phyloP scores from a whole-genome alignment of 2,113 vertebrate species.

The Elgaria multicarinata region DNA sequence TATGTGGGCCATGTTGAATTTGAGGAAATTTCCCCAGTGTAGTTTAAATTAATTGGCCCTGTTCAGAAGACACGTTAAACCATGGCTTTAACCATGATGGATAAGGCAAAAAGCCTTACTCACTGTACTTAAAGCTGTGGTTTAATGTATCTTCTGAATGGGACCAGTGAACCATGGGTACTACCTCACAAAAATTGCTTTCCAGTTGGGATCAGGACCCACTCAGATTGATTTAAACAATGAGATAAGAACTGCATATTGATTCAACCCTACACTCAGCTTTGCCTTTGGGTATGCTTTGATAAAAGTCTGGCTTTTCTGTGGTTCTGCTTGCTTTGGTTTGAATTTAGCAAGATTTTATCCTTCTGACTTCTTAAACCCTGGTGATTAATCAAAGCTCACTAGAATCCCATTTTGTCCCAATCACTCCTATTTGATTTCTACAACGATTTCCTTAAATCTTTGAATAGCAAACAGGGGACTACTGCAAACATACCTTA shows the following conservation, averaged over 20 bases:
- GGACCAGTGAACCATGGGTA: no score
- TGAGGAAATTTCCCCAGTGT: neutral
- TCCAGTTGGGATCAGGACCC: neutral
- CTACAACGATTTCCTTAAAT: neutral
- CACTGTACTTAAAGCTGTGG: no score
- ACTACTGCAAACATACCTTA: conserved; percentile 10
- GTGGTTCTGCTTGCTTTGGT: neutral
- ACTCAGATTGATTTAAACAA: neutral
- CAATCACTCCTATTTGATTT: neutral
- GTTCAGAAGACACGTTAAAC: no score
- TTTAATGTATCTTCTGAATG: no score
- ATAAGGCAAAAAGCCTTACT: no score
- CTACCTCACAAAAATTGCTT: neutral
- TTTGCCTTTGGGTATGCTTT: neutral
- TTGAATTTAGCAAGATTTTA: neutral
- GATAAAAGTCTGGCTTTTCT: neutral
- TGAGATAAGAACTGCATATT: neutral
- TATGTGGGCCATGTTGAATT: neutral
- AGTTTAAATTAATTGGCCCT: no score
- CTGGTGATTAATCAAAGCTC: neutral
- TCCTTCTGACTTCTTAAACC: neutral
- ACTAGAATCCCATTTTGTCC: neutral
- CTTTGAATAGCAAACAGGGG: neutral
- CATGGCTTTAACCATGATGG: no score
- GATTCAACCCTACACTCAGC: neutral